These are phyloP conservation scores for Gobio occitaniae DNA, from an alignment of 2,797 vertebrate genomes.

Conservation along the genomic window DNA sequence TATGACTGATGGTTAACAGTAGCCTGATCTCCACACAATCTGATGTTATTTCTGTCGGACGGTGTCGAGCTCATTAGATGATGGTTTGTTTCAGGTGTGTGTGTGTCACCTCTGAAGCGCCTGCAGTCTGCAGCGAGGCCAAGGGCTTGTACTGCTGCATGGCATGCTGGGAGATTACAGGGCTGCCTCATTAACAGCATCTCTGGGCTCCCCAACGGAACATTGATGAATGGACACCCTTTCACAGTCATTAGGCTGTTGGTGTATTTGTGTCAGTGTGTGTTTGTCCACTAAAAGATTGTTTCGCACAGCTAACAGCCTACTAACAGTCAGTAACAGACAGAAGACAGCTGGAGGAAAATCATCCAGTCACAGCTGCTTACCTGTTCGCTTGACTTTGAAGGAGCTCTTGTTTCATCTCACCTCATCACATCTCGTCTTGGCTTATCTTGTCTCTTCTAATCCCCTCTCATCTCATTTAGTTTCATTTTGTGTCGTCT, in stretches of 20 bases:
- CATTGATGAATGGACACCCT: conserved; percentile 43
- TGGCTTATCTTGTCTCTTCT: background rate
- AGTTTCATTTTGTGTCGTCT: background rate
- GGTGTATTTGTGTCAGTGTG: conserved; percentile 23
- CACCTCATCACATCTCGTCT: background rate
- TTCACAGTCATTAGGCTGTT: conserved; percentile 39
- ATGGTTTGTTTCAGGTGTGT: background rate
- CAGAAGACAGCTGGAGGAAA: background rate
- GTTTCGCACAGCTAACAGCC: background rate
- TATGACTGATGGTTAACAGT: background rate
- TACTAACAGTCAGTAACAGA: background rate
- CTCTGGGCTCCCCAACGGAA: conserved; percentile 31
- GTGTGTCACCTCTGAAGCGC: background rate
- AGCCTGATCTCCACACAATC: background rate
- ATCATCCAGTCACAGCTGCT: background rate
- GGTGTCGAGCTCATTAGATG: background rate
- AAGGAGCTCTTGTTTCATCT: background rate
- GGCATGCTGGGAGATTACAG: conserved; percentile 40
- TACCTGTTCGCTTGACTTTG: background rate
- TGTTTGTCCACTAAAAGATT: background rate
- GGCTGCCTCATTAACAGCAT: conserved; percentile 41
- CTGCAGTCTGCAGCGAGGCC: background rate
- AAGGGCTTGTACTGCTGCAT: conserved; percentile 10
- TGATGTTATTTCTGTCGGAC: conserved; percentile 3
- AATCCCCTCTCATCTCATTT: background rate